Evolutionary conservation across 2,797 vertebrate genomes (phyloP).

Genomic region (Tamandua tetradactyla): DNA sequence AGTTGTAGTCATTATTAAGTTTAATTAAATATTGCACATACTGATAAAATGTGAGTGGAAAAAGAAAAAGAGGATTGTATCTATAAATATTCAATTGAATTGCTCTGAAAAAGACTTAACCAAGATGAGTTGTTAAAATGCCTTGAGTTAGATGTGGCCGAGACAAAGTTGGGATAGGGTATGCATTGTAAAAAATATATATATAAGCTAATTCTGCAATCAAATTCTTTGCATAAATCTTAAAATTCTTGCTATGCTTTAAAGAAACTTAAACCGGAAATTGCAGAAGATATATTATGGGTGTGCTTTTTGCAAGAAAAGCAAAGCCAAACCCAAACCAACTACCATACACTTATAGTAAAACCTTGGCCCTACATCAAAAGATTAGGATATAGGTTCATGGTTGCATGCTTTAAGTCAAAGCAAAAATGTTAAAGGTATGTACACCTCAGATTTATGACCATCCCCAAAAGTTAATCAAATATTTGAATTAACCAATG

Average conservation of each 20-base stretch:
- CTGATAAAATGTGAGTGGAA: neutral
- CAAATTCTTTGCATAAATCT: neutral
- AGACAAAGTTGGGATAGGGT: neutral
- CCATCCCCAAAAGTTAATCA: neutral
- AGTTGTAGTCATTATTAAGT: neutral
- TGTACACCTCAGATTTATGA: neutral
- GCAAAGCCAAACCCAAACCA: neutral
- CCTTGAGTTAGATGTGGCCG: neutral
- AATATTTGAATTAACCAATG: neutral
- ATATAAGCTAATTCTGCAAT: neutral
- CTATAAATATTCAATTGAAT: neutral
- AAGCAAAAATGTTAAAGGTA: conserved; percentile 28
- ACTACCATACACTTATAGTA: neutral
- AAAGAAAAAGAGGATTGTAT: neutral
- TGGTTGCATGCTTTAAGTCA: neutral
- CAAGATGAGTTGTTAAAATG: neutral
- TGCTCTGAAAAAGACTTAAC: neutral
- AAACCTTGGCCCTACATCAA: neutral
- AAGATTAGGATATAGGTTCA: neutral
- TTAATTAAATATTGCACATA: neutral
- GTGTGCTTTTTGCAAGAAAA: neutral
- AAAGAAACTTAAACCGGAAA: neutral
- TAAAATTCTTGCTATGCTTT: neutral
- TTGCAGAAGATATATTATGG: neutral
- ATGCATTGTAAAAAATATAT: neutral